Base-by-base conservation (phyloP, 2,888 invertebrate species). In the Molorchus minor region DNA sequence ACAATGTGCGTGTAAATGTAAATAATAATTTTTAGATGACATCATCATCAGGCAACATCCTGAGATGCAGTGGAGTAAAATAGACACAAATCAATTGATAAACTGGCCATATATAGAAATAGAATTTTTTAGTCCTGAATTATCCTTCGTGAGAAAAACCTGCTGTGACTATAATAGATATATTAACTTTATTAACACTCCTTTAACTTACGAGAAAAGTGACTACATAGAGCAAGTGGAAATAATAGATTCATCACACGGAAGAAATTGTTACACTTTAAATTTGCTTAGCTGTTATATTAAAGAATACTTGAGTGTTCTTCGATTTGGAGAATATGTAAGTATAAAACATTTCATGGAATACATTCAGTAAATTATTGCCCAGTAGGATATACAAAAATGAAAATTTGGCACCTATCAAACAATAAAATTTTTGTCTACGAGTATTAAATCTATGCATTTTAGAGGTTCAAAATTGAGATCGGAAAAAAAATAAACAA, bases 31-130 rank as follows among this genome's bases (percentile, higher is more conserved):
- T 66, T 52, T 44, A 70, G 70, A 65, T 45, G 64, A 67, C 57
- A 57, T 70, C 41, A 19, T 70, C 40, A 40, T 71, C 21, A 66
- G 61, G 36, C 66, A 65, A 40, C 70, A 70, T 52, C 49, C 35
- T 12, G 55, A 61, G 1, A 15, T 62, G 43, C 56, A 56, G 30
- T 68, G 65, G 66, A 47, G 58, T 12, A 56, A 29, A 15, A 58
- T 66, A 7, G 49, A 57, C 12, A 30, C 68, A 10, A 61, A 43
- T 40, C 66, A 71, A 36, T 53, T 71, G 15, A 51, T 71, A 19
- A 64, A 62, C 33, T 64, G 64, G 64, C 64, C 71, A 19, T 54
- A 68, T 30, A 56, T 71, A 16, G 68, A 64, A 29, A 60, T 71
- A 1, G 66, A 70, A 61, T 58, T 70, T 47, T 46, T 35, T 5